phyloP scores from a whole-genome alignment of 2,113 vertebrate species.

The Oncorhynchus masou region DNA sequence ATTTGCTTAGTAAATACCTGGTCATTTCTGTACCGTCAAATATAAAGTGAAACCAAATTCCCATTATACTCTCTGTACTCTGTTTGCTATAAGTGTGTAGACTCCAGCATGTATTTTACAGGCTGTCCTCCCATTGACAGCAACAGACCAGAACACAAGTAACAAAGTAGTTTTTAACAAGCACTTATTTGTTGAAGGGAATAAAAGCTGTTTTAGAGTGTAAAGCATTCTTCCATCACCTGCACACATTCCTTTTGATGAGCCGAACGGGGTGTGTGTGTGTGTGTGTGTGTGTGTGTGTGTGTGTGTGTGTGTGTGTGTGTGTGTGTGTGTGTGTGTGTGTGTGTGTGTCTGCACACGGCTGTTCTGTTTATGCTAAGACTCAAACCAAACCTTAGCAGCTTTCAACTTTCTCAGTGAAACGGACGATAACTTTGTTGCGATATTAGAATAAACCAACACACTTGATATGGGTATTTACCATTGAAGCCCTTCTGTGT shows the following conservation, averaged over 20 bases:
- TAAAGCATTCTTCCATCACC: slow-evolving; percentile 69
- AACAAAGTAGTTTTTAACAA: slow-evolving; percentile 69
- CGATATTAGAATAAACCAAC: slow-evolving; percentile 65
- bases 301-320: not conserved
- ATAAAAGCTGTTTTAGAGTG: slow-evolving; percentile 50
- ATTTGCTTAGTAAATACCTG: too few species aligned
- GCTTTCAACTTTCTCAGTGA: slow-evolving; percentile 63
- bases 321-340: not conserved
- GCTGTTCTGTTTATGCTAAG: slow-evolving; percentile 62
- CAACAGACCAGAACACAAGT: slow-evolving; percentile 25
- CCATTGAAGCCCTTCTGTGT: slow-evolving; percentile 66
- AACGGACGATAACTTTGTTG: slow-evolving; percentile 67
- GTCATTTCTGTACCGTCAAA: too few species aligned
- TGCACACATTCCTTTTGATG: slow-evolving; percentile 67
- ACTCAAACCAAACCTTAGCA: slow-evolving; percentile 35
- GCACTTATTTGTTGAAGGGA: slow-evolving; percentile 67
- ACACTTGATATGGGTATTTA: slow-evolving; percentile 75
- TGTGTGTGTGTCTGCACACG: too few species aligned
- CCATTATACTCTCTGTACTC: not conserved
- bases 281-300: too few species aligned
- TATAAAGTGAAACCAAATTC: not conserved
- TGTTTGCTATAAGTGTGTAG: not conserved
- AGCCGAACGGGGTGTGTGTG: slow-evolving; percentile 25
- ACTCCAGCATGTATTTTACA: not conserved
- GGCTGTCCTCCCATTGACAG: not conserved